phyloP scores from a whole-genome alignment of 1,140 invertebrate genomes.

The Ridgeia piscesae region DNA sequence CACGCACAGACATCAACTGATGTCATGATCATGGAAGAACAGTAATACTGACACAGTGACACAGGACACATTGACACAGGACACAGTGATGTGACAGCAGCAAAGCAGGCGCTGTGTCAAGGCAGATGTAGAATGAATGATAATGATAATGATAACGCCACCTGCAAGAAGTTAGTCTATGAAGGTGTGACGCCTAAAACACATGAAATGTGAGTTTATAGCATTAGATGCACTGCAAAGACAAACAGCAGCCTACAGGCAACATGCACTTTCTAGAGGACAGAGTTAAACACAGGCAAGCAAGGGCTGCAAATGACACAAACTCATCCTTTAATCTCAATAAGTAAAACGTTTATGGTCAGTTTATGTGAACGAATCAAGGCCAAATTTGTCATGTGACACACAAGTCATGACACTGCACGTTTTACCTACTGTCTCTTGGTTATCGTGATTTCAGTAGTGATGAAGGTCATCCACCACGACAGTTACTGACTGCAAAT shows the following conservation, averaged over 20 bases:
- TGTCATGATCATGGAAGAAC: background rate
- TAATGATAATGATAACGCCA: background rate
- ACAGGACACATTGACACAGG: too few species aligned
- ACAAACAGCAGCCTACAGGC: background rate
- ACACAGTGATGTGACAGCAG: background rate
- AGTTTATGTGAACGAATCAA: too few species aligned
- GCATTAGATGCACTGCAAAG: background rate
- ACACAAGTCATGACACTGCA: too few species aligned
- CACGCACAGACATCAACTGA: background rate
- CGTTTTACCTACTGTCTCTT: too few species aligned
- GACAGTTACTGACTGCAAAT: too few species aligned
- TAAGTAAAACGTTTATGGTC: too few species aligned
- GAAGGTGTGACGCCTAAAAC: background rate
- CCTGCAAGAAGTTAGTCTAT: background rate
- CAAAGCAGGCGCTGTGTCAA: background rate
- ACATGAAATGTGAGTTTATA: background rate
- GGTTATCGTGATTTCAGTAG: too few species aligned
- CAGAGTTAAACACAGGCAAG: too few species aligned
- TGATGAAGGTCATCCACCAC: too few species aligned
- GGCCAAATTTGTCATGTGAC: too few species aligned
- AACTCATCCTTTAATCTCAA: too few species aligned
- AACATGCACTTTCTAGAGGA: background rate
- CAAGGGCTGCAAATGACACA: too few species aligned
- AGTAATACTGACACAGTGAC: background rate
- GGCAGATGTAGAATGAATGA: background rate